Conservation (phyloP, 2,113 vertebrate genomes). For the Oxyura jamaicensis region DNA sequence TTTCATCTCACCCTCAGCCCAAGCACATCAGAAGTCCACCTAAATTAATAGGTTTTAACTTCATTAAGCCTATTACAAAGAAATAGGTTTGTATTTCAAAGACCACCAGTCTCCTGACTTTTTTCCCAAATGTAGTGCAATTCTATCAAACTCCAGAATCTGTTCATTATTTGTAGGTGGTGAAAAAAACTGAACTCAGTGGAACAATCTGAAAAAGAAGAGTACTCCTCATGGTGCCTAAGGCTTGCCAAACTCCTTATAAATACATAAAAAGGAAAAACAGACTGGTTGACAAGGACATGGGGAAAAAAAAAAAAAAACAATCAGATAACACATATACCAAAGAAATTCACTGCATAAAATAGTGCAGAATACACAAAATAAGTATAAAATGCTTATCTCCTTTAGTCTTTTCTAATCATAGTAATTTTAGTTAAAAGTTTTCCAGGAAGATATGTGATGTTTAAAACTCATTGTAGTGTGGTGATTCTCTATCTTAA, state of each 20-base stretch:
- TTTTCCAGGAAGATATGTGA: neutral
- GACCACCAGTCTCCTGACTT: neutral
- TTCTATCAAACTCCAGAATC: neutral
- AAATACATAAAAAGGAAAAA: neutral
- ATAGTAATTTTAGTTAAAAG: neutral
- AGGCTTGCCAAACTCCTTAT: neutral
- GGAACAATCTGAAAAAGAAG: neutral
- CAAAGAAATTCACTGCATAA: neutral
- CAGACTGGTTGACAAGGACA: neutral
- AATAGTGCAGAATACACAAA: neutral
- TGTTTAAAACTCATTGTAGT: neutral
- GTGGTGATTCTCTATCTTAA: neutral
- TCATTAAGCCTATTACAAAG: neutral
- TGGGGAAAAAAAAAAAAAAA: fast-evolving
- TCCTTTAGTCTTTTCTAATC: neutral
- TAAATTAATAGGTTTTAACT: neutral
- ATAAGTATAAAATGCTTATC: neutral
- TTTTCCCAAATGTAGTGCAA: neutral
- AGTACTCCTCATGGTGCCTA: neutral
- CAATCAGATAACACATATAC: neutral
- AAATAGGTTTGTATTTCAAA: neutral
- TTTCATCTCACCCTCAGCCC: neutral
- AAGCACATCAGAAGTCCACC: neutral
- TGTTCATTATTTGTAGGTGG: neutral
- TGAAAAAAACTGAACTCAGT: neutral